Base-by-base conservation (phyloP, 2,888 invertebrate genomes). In the Junonia oenone region DNA sequence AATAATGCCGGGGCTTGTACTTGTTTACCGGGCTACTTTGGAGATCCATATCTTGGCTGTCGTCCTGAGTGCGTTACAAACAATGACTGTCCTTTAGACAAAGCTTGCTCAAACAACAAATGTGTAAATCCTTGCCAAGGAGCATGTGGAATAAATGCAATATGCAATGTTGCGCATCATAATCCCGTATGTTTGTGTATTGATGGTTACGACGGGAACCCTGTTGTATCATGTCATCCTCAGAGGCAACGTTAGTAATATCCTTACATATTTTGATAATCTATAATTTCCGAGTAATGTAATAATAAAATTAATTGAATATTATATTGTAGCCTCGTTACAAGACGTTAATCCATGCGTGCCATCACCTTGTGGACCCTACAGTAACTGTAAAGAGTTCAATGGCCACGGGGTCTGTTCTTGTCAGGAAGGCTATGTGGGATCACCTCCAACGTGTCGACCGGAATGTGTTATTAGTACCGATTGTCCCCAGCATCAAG, bases 1-100 rank as follows among this genome's bases (percentile, higher is more conserved):
- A 95, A 95, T 76, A 94, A 94, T 29, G 96, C 95, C 14, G 97
- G 96, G 48, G 94, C 96, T 14, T 97, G 97, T 73, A 92, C 93
- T 11, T 97, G 97, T 74, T 81, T 95, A 54, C 92, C 94, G 9
- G 95, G 95, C 73, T 97, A 96, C 78, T 94, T 93, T 66, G 97
- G 97, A 33, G 96, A 97, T 84, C 97, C 97, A 0, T 96, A 96
- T 72, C 93, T 94, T 1, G 95, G 95, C 56, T 97, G 97, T 76
- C 91, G 95, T 65, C 96, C 96, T 2, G 96, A 97, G 87, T 97
- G 97, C 75, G 94, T 96, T 2, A 94, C 85, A 48, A 97, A 97
- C 73, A 94, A 94, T 22, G 97, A 97, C 69, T 97, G 97, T 69
- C 87, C 93, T 29, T 91, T 92, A 62, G 92, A 93, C 65, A 94